Conservation (phyloP, 2,888 invertebrate species). For the Papilio elwesi region DNA sequence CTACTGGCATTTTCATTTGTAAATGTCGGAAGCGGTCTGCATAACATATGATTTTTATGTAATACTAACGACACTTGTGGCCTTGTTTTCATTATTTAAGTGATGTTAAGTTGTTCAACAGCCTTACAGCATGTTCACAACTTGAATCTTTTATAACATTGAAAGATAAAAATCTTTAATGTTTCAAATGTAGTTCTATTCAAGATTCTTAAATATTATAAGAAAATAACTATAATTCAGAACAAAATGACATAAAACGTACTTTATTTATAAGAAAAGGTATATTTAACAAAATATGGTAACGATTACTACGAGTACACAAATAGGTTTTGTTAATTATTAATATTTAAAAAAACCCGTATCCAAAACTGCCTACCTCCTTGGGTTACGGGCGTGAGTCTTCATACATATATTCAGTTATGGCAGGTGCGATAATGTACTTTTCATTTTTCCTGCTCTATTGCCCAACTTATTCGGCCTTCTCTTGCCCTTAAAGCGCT, state of each 20-base stretch:
- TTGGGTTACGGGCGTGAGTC: not conserved
- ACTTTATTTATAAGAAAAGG: too few relatives aligned
- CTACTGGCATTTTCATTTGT: constrained; percentile 31
- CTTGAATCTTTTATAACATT: constrained; percentile 6
- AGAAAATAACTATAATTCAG: too few relatives aligned
- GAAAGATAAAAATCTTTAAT: constrained; percentile 12
- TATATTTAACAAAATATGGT: too few relatives aligned
- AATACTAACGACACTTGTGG: constrained; percentile 25
- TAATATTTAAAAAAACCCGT: too few relatives aligned
- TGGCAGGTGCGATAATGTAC: not conserved
- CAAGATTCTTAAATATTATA: not conserved
- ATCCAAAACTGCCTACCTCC: too few relatives aligned
- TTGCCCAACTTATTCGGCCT: not conserved
- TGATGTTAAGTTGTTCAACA: constrained; percentile 31
- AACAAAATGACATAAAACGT: too few relatives aligned
- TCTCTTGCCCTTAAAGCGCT: not conserved
- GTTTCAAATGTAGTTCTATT: not conserved
- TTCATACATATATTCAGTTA: not conserved
- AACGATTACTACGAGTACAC: too few relatives aligned
- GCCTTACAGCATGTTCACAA: constrained; percentile 13
- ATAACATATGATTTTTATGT: constrained; percentile 34
- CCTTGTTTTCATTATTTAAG: constrained; percentile 27
- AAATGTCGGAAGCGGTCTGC: constrained; percentile 31
- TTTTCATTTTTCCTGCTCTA: not conserved
- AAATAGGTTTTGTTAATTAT: too few relatives aligned